Evolutionary conservation across 2,797 vertebrate genomes (phyloP), one percentile per base, ranked within the genome.

Genomic region (Oryzias dopingdopingensis): DNA sequence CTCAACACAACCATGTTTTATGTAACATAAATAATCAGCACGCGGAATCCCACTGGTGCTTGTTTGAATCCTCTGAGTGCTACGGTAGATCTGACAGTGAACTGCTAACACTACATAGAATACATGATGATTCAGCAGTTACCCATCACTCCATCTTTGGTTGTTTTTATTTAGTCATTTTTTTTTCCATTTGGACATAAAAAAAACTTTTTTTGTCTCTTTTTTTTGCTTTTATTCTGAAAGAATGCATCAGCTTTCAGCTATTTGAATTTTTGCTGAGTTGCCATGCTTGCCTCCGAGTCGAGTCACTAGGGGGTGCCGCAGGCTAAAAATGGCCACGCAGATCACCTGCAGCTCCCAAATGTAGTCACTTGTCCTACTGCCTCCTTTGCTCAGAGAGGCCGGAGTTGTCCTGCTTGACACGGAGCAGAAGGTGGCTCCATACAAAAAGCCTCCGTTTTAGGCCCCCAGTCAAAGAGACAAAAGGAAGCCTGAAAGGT

Each of bases 281-380:
- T 68, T 70, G 67, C 69, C 63, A 59, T 64, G 20, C 61, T 68
- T 15, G 40, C 66, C 49, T 70, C 52, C 61, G 68, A 65, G 65
- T 80, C 54, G 69, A 55, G 64, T 87, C 89, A 88, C 89, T 78
- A 88, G 88, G 80, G 82, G 88, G 85, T 16, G 84, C 83, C 71
- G 66, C 70, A 86, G 82, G 81, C 79, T 79, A 68, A 71, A 37
- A 71, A 64, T 60, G 76, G 65, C 59, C 54, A 56, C 4, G 62
- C 17, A 40, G 52, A 59, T 73, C 80, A 77, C 81, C 82, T 83
- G 76, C 80, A 76, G 70, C 61, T 62, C 59, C 62, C 53, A 42
- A 64, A 58, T 63, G 47, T 49, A 45, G 56, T 52, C 42, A 42
- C 49, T 23, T 57, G 74, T 37, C 59, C 24, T 53, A 14, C 61